These are phyloP conservation scores for Rhincodon typus DNA, from an alignment of 2,797 vertebrate species.

Conservation along the genomic window DNA sequence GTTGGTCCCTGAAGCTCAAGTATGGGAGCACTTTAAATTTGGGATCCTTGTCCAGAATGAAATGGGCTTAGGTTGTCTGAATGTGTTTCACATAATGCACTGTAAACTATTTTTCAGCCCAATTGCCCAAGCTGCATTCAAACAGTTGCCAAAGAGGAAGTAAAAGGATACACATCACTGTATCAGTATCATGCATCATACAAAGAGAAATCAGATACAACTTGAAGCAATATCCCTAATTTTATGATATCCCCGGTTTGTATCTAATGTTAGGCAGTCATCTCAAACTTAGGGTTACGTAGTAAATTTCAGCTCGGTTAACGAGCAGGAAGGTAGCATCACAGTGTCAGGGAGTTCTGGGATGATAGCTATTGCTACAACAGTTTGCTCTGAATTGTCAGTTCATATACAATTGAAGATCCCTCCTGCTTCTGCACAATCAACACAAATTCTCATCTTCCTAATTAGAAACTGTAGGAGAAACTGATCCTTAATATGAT, in stretches of 20 bases:
- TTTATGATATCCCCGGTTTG: background rate
- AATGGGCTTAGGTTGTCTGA: background rate
- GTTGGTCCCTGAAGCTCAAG: no score
- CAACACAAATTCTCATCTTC: background rate
- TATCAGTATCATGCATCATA: background rate
- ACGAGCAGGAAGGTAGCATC: background rate
- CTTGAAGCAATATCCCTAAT: background rate
- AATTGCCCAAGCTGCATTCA: background rate
- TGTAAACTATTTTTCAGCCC: background rate
- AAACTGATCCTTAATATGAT: background rate
- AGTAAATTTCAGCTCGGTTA: background rate
- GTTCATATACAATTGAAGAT: background rate
- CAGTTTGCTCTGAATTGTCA: background rate
- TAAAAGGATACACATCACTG: background rate
- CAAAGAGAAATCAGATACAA: background rate
- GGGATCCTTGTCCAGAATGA: background rate
- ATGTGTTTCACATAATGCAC: background rate
- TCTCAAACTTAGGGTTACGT: background rate
- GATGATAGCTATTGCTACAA: background rate
- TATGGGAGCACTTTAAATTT: background rate
- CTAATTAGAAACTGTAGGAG: background rate
- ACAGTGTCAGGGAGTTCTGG: background rate
- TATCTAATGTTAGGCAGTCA: background rate
- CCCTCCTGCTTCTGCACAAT: background rate
- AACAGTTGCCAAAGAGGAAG: background rate